Percentiles rank a stretch among this genome's conserved stretches.
phyloP scores from a whole-genome alignment of 53 echinoderm and acorn worm species.

The Echinometra lucunter region DNA sequence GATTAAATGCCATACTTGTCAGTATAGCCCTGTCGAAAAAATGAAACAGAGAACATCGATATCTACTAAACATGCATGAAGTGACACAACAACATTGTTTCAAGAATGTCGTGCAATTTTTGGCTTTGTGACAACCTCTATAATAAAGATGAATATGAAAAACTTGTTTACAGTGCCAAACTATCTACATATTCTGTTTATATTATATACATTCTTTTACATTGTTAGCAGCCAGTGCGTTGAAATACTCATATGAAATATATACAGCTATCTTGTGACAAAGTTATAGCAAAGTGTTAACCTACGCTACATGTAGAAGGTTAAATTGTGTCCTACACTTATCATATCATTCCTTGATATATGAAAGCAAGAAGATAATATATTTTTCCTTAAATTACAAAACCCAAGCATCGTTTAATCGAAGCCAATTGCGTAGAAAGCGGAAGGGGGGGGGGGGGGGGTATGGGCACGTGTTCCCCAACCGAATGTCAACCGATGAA shows the following conservation, averaged over 20 bases:
- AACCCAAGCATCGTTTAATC: not conserved
- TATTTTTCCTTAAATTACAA: not conserved
- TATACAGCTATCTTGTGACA: not conserved
- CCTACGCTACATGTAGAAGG: not conserved
- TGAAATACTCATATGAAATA: slow-evolving; percentile 22
- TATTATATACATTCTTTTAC: not conserved
- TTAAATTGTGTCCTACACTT: not conserved
- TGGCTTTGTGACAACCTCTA: not conserved
- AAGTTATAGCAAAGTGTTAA: not conserved
- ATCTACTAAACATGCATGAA: not conserved
- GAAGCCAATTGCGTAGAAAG: too few species aligned
- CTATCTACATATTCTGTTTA: not conserved
- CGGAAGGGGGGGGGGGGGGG: too few species aligned
- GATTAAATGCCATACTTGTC: not conserved
- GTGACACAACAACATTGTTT: not conserved
- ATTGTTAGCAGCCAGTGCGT: slow-evolving; percentile 37
- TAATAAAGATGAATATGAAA: slow-evolving; percentile 18
- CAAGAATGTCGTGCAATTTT: not conserved
- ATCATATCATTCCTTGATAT: not conserved
- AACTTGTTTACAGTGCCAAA: not conserved
- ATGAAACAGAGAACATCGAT: not conserved
- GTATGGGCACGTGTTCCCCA: not conserved
- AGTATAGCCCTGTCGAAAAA: not conserved
- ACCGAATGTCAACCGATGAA: not conserved
- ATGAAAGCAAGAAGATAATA: slow-evolving; percentile 16